These are phyloP conservation scores for Tholera decimalis DNA, from an alignment of 2,888 invertebrate genomes.

Conservation along the genomic window DNA sequence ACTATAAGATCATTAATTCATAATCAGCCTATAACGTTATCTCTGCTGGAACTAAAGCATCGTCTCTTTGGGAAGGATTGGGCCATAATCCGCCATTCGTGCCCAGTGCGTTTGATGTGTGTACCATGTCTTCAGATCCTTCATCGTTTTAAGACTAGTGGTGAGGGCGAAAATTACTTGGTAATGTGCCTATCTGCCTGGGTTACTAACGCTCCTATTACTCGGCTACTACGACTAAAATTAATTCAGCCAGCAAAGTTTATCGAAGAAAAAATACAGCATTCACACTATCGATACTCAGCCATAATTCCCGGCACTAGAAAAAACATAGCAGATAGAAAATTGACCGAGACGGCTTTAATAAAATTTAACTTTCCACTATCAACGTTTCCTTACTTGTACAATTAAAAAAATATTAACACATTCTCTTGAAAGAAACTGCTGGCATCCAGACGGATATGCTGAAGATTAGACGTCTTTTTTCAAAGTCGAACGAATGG, in stretches of 20 bases:
- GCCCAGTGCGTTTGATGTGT: no score
- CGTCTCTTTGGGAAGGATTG: no score
- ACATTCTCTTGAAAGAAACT: constrained; percentile 36
- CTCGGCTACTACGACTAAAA: neutral
- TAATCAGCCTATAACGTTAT: no score
- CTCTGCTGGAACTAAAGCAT: no score
- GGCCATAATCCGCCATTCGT: no score
- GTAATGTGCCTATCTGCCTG: no score
- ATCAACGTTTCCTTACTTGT: neutral
- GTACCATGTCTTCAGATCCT: no score
- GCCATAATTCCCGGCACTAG: neutral
- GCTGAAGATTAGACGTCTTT: constrained; percentile 66
- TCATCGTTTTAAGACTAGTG: no score
- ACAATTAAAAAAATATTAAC: constrained; percentile 36
- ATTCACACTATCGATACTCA: no score
- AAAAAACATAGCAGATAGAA: constrained; percentile 4
- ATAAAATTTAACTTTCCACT: constrained; percentile 10
- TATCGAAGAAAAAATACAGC: neutral
- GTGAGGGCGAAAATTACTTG: no score
- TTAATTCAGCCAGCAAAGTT: neutral
- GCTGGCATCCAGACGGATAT: constrained; percentile 55
- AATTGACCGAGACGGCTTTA: neutral
- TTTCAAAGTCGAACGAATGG: constrained; percentile 83
- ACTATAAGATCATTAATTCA: no score
- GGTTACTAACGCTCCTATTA: no score